phyloP scores from a whole-genome alignment of 2,113 vertebrate genomes.

The Pitta sordida region DNA sequence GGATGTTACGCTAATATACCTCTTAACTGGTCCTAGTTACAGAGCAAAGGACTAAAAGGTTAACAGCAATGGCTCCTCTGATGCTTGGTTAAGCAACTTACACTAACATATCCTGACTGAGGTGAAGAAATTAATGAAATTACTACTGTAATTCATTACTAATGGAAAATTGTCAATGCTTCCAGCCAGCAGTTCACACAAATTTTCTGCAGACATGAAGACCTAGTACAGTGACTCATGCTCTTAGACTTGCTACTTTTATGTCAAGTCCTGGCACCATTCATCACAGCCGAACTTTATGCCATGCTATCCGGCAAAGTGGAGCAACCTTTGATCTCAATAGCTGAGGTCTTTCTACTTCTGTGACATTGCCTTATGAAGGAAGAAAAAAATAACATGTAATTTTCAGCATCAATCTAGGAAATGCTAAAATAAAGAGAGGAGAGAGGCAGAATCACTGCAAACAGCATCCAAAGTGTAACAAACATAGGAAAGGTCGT shows the following conservation, averaged over 20 bases:
- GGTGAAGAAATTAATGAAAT: constrained; percentile 80
- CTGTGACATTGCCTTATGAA: not conserved
- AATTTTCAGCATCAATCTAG: constrained; percentile 53
- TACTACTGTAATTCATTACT: constrained; percentile 75
- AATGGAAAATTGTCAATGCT: constrained; percentile 68
- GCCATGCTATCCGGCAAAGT: not conserved
- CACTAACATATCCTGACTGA: constrained; percentile 69
- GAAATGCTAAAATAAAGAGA: constrained; percentile 11
- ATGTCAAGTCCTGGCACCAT: constrained; percentile 35
- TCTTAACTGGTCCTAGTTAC: constrained; percentile 67
- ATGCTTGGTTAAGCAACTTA: constrained; percentile 76
- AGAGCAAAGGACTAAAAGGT: constrained; percentile 71
- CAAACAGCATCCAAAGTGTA: not conserved
- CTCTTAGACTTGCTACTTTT: constrained; percentile 43
- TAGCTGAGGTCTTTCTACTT: constrained; percentile 5
- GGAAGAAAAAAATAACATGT: constrained; percentile 36
- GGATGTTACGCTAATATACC: constrained; percentile 70
- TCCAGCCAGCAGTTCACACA: constrained; percentile 59
- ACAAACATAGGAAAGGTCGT: not conserved
- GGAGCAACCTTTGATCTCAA: constrained; percentile 48
- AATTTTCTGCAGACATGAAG: constrained; percentile 44
- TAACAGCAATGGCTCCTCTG: constrained; percentile 70
- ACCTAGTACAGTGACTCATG: constrained; percentile 42
- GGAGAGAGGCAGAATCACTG: not conserved
- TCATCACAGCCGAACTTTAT: not conserved